Evolutionary conservation across 2,888 invertebrate genomes (phyloP).

Genomic region (Cephalotes varians): DNA sequence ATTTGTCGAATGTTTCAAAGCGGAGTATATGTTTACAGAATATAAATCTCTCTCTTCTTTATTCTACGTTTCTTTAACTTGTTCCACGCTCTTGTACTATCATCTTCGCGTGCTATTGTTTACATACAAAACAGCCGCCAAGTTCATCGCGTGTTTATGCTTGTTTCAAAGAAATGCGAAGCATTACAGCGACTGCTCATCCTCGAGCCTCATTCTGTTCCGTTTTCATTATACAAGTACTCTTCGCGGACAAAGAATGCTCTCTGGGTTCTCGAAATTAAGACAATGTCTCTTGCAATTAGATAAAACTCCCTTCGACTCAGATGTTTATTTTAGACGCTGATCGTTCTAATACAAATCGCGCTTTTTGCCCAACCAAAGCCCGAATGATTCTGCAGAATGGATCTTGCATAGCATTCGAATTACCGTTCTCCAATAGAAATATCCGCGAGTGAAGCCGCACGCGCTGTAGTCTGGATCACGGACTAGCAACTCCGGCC

Average conservation of each 20-base stretch:
- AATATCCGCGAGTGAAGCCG: conserved; percentile 7
- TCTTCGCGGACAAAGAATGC: background rate
- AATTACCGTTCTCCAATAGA: background rate
- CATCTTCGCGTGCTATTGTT: conserved; percentile 35
- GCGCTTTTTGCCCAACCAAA: background rate
- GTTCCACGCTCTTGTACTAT: background rate
- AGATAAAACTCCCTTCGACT: background rate
- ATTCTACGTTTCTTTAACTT: conserved; percentile 42
- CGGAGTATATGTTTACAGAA: conserved; percentile 24
- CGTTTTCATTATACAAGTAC: background rate
- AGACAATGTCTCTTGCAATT: background rate
- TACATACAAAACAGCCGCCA: conserved; percentile 41
- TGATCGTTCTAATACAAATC: background rate
- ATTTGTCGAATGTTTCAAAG: background rate
- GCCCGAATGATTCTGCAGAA: background rate
- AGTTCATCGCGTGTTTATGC: conserved; percentile 42
- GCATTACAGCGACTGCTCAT: conserved; percentile 1
- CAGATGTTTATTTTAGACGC: background rate
- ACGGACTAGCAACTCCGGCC: conserved; percentile 7
- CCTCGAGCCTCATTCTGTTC: background rate
- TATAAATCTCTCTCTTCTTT: conserved; percentile 36
- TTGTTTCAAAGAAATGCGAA: conserved; percentile 42
- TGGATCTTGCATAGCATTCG: background rate
- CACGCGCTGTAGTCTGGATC: conserved; percentile 10
- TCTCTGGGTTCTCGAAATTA: background rate